Evolutionary conservation across 2,797 vertebrate genomes (phyloP), one percentile per base, ranked within the genome.

Genomic region (Discoglossus pictus): DNA sequence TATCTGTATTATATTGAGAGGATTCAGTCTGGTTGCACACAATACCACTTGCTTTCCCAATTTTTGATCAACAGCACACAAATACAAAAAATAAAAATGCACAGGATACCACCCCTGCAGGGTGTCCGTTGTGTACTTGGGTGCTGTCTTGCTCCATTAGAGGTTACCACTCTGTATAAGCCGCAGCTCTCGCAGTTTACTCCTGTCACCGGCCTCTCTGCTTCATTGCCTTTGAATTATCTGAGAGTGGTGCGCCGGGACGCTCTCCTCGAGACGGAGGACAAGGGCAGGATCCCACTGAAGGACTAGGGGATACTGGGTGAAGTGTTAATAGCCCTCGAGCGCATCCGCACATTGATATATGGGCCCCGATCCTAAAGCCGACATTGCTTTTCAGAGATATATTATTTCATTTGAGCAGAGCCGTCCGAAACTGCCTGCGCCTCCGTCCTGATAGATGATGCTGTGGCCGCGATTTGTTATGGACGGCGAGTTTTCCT

Each of bases 381-480:
- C 90, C 88, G 94, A 95, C 94, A 92, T 93, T 93, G 93, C 93
- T 93, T 98, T 98, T 98, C 95, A 97, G 95, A 99, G 97, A 99
- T 99, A 99, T 99, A 99, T 99, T 98, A 99, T 98, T 99, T 98
- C 96, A 98, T 99, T 99, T 98, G 95, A 96, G 94, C 91, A 93
- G 92, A 93, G 92, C 92, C 93, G 93, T 94, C 94, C 93, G 92
- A 91, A 87, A 86, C 88, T 90, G 90, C 88, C 88, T 84, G 89
- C 90, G 89, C 95, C 94, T 95, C 94, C 96, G 93, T 92, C 88
- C 93, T 98, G 96, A 99, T 99, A 96, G 94, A 99, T 98, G 94
- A 94, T 91, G 92, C 87, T 86, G 89, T 87, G 86, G 89, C 89
- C 90, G 86, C 92, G 89, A 89, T 89, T 84, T 90, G 90, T 91